These are phyloP conservation scores for Polydesmus complanatus DNA, from an alignment of 2,888 invertebrate genomes.

Conservation along the genomic window DNA sequence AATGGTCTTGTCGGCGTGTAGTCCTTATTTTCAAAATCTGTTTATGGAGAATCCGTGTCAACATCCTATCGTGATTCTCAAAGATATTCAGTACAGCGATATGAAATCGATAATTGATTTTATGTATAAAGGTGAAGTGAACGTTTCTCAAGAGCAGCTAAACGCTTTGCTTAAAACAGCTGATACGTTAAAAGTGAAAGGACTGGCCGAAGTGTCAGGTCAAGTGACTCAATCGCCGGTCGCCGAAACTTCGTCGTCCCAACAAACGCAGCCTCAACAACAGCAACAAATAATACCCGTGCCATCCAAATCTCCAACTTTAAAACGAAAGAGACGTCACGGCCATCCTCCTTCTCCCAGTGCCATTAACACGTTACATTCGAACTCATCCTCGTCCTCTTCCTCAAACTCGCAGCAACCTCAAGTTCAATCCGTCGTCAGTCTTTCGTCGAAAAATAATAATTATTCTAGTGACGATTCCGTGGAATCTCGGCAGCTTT, in stretches of 20 bases:
- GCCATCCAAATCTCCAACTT: background rate
- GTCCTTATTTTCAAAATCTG: conserved; percentile 76
- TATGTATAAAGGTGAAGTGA: conserved; percentile 84
- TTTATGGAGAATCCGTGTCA: conserved; percentile 81
- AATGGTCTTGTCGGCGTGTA: conserved; percentile 87
- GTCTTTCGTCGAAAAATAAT: background rate
- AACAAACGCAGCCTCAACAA: background rate
- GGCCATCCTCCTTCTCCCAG: background rate
- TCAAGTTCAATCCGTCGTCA: background rate
- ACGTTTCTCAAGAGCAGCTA: conserved; percentile 76
- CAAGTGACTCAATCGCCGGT: conserved; percentile 4
- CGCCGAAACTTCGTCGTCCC: background rate
- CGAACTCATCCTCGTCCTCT: background rate
- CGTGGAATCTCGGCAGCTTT: background rate
- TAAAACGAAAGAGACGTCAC: background rate
- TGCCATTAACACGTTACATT: background rate
- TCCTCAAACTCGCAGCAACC: background rate
- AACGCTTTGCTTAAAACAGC: conserved; percentile 77
- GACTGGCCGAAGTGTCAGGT: conserved; percentile 59
- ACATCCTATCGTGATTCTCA: conserved; percentile 81
- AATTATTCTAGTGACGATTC: background rate
- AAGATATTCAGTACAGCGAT: conserved; percentile 78
- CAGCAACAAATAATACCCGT: background rate
- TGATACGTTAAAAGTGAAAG: conserved; percentile 77
- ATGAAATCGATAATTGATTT: conserved; percentile 80